A percentile compares a stretch with the other conserved stretches of the same genome.
Conservation (phyloP, 2,797 vertebrate species). For the Sylvilagus floridanus region DNA sequence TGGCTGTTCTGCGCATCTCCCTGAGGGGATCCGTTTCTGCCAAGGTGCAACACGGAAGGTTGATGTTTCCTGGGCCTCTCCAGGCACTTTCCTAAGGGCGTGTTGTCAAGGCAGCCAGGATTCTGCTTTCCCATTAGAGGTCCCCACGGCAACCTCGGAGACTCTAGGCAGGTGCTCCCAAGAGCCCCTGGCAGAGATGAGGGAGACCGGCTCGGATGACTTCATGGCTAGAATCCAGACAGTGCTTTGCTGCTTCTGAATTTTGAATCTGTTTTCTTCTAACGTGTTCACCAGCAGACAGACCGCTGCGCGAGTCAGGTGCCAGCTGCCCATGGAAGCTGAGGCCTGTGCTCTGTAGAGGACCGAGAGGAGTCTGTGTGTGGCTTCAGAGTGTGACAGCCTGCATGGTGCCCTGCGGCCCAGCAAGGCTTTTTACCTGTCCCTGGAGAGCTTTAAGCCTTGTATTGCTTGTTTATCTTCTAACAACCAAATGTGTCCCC, state of each 20-base stretch:
- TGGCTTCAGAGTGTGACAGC: not conserved
- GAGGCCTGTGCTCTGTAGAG: slow-evolving; percentile 31
- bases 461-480: slow-evolving; percentile 60
- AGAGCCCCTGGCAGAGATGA: not conserved
- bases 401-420: not conserved
- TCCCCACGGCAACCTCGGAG: slow-evolving; percentile 13
- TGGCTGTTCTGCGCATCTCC: not conserved
- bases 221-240: not conserved
- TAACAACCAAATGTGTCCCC: not conserved
- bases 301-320: not conserved
- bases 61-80: not conserved
- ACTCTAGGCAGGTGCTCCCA: slow-evolving; percentile 3
- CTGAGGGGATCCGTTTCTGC: not conserved
- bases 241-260: not conserved
- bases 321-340: slow-evolving; percentile 16
- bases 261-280: slow-evolving; percentile 26
- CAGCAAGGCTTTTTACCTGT: not conserved
- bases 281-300: not conserved
- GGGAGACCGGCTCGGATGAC: not conserved
- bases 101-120: slow-evolving; percentile 64
- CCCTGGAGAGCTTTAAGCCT: slow-evolving; percentile 53
- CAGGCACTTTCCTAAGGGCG: slow-evolving; percentile 29
- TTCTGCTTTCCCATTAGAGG: not conserved
- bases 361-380: not conserved
- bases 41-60: not conserved